phyloP scores from a whole-genome alignment of 2,888 invertebrate species.

The Rhagonycha fulva region DNA sequence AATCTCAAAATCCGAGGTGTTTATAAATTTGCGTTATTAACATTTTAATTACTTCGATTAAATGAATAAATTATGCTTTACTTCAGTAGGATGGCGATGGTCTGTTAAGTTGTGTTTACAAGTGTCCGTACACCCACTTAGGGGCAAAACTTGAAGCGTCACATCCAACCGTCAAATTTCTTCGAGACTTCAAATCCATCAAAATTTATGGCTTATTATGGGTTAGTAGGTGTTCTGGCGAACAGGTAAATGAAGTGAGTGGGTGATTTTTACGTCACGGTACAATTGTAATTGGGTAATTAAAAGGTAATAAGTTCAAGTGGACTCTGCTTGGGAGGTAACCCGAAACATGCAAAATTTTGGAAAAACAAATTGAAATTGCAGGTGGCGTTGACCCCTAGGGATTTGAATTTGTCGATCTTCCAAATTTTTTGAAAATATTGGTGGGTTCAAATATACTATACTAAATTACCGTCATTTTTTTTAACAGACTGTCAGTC shows the following conservation, averaged over 20 bases:
- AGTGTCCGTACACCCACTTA: background rate
- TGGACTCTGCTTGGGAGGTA: no score
- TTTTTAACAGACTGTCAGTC: background rate
- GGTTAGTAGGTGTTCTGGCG: background rate
- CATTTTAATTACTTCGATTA: background rate
- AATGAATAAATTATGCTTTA: background rate
- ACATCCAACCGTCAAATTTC: background rate
- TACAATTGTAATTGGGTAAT: background rate
- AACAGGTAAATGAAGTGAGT: background rate
- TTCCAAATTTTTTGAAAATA: background rate
- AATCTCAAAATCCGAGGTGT: background rate
- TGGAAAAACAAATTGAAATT: background rate
- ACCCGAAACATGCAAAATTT: background rate
- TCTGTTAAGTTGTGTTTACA: background rate
- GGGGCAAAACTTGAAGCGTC: background rate
- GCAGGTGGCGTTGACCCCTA: background rate
- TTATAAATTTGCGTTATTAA: background rate
- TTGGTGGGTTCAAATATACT: background rate
- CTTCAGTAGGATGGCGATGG: background rate
- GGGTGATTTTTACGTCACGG: background rate
- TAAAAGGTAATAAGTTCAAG: background rate
- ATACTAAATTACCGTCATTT: background rate
- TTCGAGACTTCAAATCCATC: background rate
- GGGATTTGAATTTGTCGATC: background rate
- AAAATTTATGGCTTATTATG: background rate